Percentiles rank a stretch among this genome's conserved stretches.
Evolutionary conservation across 23 tunicate genomes (phyloP).

Genomic region (Clavelina lepadiformis): DNA sequence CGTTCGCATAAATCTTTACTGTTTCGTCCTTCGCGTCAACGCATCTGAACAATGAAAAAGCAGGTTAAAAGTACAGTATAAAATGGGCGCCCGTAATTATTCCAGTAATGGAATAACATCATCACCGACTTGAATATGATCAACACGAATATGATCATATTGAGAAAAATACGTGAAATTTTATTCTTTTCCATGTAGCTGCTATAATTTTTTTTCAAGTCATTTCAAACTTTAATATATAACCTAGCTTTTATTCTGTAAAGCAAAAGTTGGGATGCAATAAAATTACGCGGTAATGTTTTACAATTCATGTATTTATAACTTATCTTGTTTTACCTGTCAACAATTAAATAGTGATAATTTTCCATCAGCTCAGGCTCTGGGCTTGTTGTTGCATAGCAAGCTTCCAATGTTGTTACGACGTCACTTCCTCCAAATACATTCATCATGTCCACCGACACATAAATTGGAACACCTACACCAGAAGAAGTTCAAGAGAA

Average conservation of each 20-base stretch:
- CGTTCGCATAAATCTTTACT: constrained; percentile 51
- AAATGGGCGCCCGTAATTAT: background rate
- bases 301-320: no score
- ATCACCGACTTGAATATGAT: no score
- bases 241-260: no score
- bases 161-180: no score
- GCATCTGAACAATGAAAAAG: constrained; percentile 29
- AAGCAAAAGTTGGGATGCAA: no score
- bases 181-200: no score
- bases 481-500: background rate
- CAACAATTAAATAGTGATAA: constrained; percentile 44
- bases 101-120: no score
- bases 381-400: constrained; percentile 55
- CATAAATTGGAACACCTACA: constrained; percentile 66
- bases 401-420: constrained; percentile 41
- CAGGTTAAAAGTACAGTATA: background rate
- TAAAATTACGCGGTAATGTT: no score
- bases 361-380: constrained; percentile 16
- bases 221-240: no score
- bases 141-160: no score
- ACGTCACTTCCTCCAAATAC: constrained; percentile 46
- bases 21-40: constrained; percentile 52
- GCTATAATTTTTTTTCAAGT: no score
- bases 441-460: constrained; percentile 61
- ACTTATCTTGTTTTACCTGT: no score